Conservation (phyloP, 2,888 invertebrate species). For the Blastobasis adustella region DNA sequence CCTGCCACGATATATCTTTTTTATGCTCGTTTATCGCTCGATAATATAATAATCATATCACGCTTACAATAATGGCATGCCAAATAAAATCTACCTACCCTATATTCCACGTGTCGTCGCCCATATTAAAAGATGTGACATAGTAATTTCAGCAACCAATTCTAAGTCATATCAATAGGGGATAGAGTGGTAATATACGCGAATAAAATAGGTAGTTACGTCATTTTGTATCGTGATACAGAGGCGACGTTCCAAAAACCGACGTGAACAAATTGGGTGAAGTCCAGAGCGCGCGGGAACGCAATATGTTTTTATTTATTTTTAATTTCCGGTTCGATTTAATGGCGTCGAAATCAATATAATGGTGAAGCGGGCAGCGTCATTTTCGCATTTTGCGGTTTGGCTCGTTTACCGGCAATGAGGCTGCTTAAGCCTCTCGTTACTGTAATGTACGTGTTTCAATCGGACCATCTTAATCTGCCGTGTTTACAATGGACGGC, state of each 20-base stretch:
- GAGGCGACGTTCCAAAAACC: conserved; percentile 53
- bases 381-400: conserved; percentile 69
- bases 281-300: conserved; percentile 68
- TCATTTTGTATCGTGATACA: conserved; percentile 29
- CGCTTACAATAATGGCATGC: conserved; percentile 69
- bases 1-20: conserved; percentile 62
- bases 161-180: no score
- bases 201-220: conserved; percentile 16
- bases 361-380: conserved; percentile 61
- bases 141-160: no score
- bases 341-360: conserved; percentile 74
- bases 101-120: conserved; percentile 35
- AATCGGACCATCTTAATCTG: background rate
- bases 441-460: background rate
- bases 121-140: background rate
- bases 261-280: conserved; percentile 69
- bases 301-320: conserved; percentile 73
- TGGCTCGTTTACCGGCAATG: conserved; percentile 66
- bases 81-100: conserved; percentile 71
- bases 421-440: conserved; percentile 27
- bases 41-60: conserved; percentile 73
- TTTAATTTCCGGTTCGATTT: conserved; percentile 72
- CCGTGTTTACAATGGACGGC: no score
- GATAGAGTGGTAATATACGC: no score
- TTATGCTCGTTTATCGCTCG: conserved; percentile 69